A percentile compares a stretch with the other conserved stretches of the same genome.
These are phyloP conservation scores for Spicauda simplicius DNA, from an alignment of 2,888 invertebrate genomes.

Conservation along the genomic window DNA sequence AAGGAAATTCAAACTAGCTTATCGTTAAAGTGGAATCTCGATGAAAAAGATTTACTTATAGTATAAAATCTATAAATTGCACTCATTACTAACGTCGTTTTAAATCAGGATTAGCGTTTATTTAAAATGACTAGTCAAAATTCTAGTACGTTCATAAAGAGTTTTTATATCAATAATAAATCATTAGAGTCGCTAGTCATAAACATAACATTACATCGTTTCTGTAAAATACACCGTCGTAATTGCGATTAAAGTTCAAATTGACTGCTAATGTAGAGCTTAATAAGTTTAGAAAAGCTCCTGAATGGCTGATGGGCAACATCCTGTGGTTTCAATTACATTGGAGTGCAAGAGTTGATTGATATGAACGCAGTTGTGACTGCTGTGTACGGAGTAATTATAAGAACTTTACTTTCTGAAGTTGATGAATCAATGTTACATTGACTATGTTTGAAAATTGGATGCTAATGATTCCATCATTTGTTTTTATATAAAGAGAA, in stretches of 20 bases:
- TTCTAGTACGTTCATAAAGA: too few species aligned
- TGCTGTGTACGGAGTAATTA: constrained; percentile 19
- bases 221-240: background rate
- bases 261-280: constrained; percentile 17
- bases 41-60: too few species aligned
- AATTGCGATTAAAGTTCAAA: constrained; percentile 7
- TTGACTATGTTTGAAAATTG: background rate
- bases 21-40: too few species aligned
- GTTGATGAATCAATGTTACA: constrained; percentile 10
- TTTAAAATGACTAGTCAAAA: too few species aligned
- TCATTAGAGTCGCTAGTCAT: background rate
- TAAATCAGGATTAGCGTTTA: too few species aligned
- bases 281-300: constrained; percentile 60
- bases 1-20: too few species aligned
- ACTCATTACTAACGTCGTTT: background rate
- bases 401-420: constrained; percentile 23
- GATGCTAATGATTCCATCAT: too few species aligned
- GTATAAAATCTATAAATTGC: too few species aligned
- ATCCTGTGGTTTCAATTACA: constrained; percentile 80
- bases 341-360: constrained; percentile 67
- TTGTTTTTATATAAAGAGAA: background rate
- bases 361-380: constrained; percentile 51
- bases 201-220: background rate
- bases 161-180: constrained; percentile 12
- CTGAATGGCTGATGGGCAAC: constrained; percentile 74